Conservation (phyloP, 2,797 vertebrate genomes). For the Sitta carolinensis region DNA sequence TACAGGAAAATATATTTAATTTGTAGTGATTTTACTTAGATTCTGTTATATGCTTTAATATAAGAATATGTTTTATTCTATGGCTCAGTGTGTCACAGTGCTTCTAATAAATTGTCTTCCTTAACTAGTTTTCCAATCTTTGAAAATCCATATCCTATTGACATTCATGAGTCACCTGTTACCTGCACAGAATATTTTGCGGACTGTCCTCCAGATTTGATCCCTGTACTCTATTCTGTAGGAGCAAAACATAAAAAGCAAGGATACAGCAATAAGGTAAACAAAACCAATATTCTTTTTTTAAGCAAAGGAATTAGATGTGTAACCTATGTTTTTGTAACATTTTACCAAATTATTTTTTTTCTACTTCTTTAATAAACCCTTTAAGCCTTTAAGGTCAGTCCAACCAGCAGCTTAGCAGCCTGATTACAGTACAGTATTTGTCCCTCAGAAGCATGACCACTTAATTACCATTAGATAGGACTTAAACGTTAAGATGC, state of each 20-base stretch:
- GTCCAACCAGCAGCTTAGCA: background rate
- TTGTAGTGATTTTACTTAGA: background rate
- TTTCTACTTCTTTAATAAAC: background rate
- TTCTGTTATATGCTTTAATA: background rate
- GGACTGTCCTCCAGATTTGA: slow-evolving; percentile 95
- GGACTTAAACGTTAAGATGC: background rate
- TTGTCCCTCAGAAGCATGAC: background rate
- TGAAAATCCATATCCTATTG: slow-evolving; percentile 99
- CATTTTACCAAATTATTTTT: background rate
- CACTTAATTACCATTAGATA: background rate
- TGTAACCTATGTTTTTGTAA: background rate
- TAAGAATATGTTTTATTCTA: slow-evolving; percentile 40
- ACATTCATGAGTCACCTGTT: slow-evolving; percentile 97
- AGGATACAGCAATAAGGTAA: slow-evolving; percentile 96
- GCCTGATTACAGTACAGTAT: background rate
- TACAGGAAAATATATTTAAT: background rate
- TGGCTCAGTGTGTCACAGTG: slow-evolving; percentile 35
- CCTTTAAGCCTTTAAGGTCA: background rate
- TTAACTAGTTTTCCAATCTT: slow-evolving; percentile 94
- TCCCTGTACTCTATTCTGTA: slow-evolving; percentile 95
- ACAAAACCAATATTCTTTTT: background rate
- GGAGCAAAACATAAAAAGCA: slow-evolving; percentile 98
- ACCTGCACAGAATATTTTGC: slow-evolving; percentile 97
- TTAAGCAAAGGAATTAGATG: background rate
- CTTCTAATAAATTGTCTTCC: slow-evolving; percentile 73